These are phyloP conservation scores for Ceratothoa steindachneri DNA, from an alignment of 2,888 invertebrate genomes.

Conservation along the genomic window DNA sequence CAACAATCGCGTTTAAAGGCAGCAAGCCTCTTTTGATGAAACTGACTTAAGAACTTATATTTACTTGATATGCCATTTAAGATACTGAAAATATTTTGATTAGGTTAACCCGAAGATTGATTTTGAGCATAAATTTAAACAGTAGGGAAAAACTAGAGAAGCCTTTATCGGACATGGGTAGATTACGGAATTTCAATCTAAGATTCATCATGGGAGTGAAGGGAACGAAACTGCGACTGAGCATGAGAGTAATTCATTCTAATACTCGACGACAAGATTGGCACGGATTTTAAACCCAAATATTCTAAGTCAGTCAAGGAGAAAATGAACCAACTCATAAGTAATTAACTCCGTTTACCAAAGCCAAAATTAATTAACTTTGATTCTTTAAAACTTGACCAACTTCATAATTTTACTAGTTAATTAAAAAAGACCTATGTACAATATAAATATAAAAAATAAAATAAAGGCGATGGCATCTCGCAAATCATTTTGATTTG, in stretches of 20 bases:
- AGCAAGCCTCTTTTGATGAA: not conserved
- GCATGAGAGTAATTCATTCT: too few species aligned
- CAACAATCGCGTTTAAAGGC: not conserved
- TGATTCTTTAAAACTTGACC: not conserved
- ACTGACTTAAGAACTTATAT: not conserved
- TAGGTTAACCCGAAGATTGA: not conserved
- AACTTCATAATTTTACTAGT: not conserved
- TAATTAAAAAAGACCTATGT: not conserved
- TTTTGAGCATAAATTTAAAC: not conserved
- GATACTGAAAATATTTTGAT: not conserved
- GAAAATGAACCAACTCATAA: too few species aligned
- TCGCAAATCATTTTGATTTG: not conserved
- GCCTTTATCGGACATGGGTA: too few species aligned
- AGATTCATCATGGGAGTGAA: too few species aligned
- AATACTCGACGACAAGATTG: too few species aligned
- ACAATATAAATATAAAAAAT: not conserved
- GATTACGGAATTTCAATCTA: too few species aligned
- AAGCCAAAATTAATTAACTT: not conserved
- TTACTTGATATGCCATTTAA: constrained; percentile 9
- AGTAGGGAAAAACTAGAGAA: not conserved
- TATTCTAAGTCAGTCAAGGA: too few species aligned
- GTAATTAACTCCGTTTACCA: too few species aligned
- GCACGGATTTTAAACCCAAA: too few species aligned
- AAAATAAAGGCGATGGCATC: not conserved
- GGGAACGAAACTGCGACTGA: too few species aligned